phyloP scores from a whole-genome alignment of 2,888 invertebrate species.

The Laothoe populi region DNA sequence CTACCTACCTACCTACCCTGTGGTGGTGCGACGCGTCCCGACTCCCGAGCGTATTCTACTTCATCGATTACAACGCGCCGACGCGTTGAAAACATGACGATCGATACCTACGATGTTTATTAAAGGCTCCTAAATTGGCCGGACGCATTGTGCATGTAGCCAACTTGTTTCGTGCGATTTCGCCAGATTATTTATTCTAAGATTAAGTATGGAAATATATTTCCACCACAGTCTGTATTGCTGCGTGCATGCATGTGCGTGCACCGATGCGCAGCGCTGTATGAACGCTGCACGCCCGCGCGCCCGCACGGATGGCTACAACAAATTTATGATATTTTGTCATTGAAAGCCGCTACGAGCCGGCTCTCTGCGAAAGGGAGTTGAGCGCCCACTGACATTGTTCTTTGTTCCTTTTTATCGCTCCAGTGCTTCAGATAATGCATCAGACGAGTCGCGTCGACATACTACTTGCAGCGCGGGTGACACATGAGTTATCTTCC shows the following conservation, averaged over 20 bases:
- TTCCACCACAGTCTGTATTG: conserved; percentile 59
- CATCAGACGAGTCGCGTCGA: conserved; percentile 58
- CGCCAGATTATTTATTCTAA: conserved; percentile 67
- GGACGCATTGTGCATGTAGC: conserved; percentile 6
- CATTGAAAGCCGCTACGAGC: conserved; percentile 65
- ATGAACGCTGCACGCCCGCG: conserved; percentile 52
- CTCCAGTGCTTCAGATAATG: conserved; percentile 79
- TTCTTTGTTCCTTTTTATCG: conserved; percentile 84
- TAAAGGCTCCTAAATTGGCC: conserved; percentile 3
- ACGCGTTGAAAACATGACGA: conserved; percentile 18
- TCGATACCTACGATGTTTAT: conserved; percentile 11
- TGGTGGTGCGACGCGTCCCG: conserved; percentile 4
- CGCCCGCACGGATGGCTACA: conserved; percentile 50
- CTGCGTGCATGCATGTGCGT: conserved; percentile 59
- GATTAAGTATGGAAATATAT: conserved; percentile 65
- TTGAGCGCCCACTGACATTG: conserved; percentile 76
- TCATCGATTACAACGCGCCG: conserved; percentile 40
- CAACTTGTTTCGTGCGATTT: conserved; percentile 63
- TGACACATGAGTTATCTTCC: conserved; percentile 74
- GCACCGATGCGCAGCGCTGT: conserved; percentile 59
- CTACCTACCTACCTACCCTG: conserved; percentile 13
- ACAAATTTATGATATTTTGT: conserved; percentile 76
- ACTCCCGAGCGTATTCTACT: conserved; percentile 51
- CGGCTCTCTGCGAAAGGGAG: conserved; percentile 79
- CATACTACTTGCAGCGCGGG: conserved; percentile 49